A percentile compares a stretch with the other conserved stretches of the same genome.
Conservation (phyloP, 1,140 invertebrate genomes). For the Ericerus pela region DNA sequence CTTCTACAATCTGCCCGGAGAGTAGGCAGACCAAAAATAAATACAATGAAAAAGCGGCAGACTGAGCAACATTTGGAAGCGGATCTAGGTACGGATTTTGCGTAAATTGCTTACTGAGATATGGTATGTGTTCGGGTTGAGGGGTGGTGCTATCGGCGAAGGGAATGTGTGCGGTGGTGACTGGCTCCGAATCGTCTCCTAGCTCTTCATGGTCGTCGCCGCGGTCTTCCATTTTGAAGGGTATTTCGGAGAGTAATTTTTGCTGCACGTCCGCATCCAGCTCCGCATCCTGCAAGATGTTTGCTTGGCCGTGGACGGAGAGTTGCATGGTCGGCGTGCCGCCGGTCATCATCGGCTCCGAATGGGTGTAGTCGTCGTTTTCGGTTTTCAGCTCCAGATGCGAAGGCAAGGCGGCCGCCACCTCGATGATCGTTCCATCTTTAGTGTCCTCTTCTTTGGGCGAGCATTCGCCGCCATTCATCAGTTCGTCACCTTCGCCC, state of each 20-base stretch:
- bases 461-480: conserved; percentile 4
- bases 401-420: neutral
- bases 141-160: neutral
- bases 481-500: neutral
- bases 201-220: neutral
- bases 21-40: too few species aligned
- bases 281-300: neutral
- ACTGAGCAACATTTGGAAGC: too few species aligned
- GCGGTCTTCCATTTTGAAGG: conserved; percentile 1
- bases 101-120: conserved; percentile 3
- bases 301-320: neutral
- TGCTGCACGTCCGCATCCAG: neutral
- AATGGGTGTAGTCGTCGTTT: neutral
- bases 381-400: neutral
- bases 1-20: too few species aligned
- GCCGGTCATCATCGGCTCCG: neutral
- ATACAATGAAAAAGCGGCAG: too few species aligned
- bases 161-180: neutral
- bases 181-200: neutral
- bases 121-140: conserved; percentile 5
- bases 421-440: neutral
- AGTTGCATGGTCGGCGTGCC: neutral
- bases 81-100: too few species aligned
- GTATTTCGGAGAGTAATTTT: neutral
- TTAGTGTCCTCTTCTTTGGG: neutral